A percentile compares a stretch with the other conserved stretches of the same genome.
Evolutionary conservation across 64 coral and sea anemone species (phyloP).

Genomic region (Porites australiensis): DNA sequence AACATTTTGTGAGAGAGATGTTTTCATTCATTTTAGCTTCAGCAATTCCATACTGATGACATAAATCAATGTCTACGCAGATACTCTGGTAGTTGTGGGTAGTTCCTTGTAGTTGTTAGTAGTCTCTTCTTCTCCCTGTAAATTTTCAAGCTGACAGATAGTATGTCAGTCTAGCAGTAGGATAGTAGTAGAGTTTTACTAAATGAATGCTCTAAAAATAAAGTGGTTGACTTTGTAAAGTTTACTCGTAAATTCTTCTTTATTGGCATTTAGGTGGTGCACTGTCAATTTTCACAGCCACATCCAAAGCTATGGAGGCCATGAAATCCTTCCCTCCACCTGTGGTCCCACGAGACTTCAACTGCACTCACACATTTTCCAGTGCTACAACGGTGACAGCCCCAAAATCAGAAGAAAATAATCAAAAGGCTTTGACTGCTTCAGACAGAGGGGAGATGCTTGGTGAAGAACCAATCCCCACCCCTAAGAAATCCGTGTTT

Average conservation of each 20-base stretch:
- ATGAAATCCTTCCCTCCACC: slow-evolving; percentile 80
- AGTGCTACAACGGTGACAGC: neutral
- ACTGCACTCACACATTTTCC: slow-evolving; percentile 37
- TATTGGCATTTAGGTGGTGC: slow-evolving; percentile 63
- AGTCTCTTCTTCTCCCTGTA: too few relatives aligned
- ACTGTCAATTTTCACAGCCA: slow-evolving; percentile 79
- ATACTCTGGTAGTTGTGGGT: too few relatives aligned
- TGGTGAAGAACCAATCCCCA: slow-evolving; percentile 65
- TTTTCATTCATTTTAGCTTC: too few relatives aligned
- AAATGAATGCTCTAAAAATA: neutral
- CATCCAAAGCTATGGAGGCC: slow-evolving; percentile 48
- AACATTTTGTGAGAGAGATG: too few relatives aligned
- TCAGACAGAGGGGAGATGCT: slow-evolving; percentile 72
- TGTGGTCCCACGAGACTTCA: slow-evolving; percentile 64
- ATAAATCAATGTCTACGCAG: too few relatives aligned
- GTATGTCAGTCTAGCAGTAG: too few relatives aligned
- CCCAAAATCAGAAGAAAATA: neutral
- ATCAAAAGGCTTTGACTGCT: slow-evolving; percentile 60
- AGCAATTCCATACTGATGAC: too few relatives aligned
- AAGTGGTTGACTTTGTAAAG: neutral
- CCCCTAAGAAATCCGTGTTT: slow-evolving; percentile 89
- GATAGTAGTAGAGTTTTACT: too few relatives aligned
- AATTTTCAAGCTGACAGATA: too few relatives aligned
- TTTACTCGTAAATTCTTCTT: neutral
- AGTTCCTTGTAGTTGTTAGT: too few relatives aligned